Evolutionary conservation across 2,888 invertebrate genomes (phyloP).

Genomic region (Drosophila diplacantha): DNA sequence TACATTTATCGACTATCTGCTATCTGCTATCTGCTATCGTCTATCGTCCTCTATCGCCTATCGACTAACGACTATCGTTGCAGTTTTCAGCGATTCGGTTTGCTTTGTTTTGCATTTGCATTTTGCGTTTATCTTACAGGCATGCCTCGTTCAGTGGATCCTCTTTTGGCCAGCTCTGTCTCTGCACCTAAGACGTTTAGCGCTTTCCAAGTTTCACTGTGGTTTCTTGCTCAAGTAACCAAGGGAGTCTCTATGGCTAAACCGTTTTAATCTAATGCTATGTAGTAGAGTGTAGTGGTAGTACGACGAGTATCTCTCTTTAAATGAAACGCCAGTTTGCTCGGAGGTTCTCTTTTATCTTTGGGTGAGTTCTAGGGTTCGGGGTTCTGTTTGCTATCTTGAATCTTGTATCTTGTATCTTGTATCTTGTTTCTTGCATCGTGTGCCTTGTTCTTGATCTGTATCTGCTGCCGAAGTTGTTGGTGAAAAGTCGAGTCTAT

Average conservation of each 20-base stretch:
- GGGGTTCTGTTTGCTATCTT: conserved; percentile 10
- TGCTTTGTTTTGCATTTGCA: conserved; percentile 9
- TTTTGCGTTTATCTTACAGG: conserved; percentile 55
- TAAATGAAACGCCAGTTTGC: conserved; percentile 73
- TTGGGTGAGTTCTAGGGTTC: conserved; percentile 41
- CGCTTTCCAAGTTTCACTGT: conserved; percentile 69
- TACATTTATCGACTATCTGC: conserved; percentile 27
- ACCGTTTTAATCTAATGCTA: conserved; percentile 50
- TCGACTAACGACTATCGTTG: conserved; percentile 33
- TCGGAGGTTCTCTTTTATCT: conserved; percentile 68
- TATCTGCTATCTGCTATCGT: conserved; percentile 10
- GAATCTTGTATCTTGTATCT: conserved; percentile 5
- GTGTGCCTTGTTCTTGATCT: conserved; percentile 8
- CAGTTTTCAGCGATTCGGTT: conserved; percentile 39
- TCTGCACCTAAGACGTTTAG: conserved; percentile 64
- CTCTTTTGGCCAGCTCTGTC: conserved; percentile 39
- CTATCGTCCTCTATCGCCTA: conserved; percentile 19
- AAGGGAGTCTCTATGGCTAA: conserved; percentile 55
- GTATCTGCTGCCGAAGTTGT: conserved; percentile 42
- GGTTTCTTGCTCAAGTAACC: conserved; percentile 53
- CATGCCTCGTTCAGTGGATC: conserved; percentile 51
- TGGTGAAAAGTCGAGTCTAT: conserved; percentile 58
- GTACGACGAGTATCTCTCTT: conserved; percentile 37
- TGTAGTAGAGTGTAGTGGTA: conserved; percentile 50
- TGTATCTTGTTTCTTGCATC: neutral